phyloP scores from a whole-genome alignment of 30 jellyfish, hydroid and myxozoan species.

The Pelagia noctiluca region DNA sequence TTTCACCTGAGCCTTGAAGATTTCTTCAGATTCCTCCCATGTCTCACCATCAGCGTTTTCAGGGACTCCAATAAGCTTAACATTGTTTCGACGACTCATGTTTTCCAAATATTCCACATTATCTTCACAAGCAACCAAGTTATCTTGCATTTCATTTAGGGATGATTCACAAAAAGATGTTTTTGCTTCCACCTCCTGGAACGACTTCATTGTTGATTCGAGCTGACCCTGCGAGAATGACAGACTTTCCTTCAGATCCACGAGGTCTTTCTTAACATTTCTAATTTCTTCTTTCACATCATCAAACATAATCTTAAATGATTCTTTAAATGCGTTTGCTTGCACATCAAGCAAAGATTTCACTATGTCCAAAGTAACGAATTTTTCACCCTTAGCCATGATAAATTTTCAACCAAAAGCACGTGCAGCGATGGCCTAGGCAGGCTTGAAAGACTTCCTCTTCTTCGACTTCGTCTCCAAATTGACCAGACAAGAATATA shows the following conservation, averaged over 20 bases:
- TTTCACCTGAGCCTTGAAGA: slow-evolving; percentile 39
- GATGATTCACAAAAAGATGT: neutral
- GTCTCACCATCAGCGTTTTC: slow-evolving; percentile 37
- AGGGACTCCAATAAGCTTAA: slow-evolving; percentile 34
- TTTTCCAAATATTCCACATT: slow-evolving; percentile 46
- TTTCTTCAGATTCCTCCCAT: slow-evolving; percentile 42
- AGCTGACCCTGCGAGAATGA: slow-evolving; percentile 51
- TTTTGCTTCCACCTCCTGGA: slow-evolving; percentile 28
- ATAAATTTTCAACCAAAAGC: neutral
- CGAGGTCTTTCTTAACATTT: slow-evolving; percentile 40
- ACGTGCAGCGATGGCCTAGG: slow-evolving; percentile 30
- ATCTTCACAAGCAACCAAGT: neutral
- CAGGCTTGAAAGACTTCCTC: slow-evolving; percentile 20
- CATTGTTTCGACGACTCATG: slow-evolving; percentile 29
- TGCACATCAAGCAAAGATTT: slow-evolving; percentile 43
- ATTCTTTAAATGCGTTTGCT: slow-evolving; percentile 51
- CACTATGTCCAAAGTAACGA: slow-evolving; percentile 30
- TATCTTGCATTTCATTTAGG: slow-evolving; percentile 11
- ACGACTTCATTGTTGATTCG: slow-evolving; percentile 20
- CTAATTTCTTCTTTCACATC: slow-evolving; percentile 35
- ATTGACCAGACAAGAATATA: too few relatives aligned
- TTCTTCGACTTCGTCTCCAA: slow-evolving; percentile 19
- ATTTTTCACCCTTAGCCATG: slow-evolving; percentile 26
- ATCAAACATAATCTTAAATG: slow-evolving; percentile 42
- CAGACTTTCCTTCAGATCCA: slow-evolving; percentile 28